Percentiles rank a stretch among this genome's conserved stretches.
These are phyloP conservation scores for Drosophila truncata DNA, from an alignment of 1,140 invertebrate genomes.

Conservation along the genomic window DNA sequence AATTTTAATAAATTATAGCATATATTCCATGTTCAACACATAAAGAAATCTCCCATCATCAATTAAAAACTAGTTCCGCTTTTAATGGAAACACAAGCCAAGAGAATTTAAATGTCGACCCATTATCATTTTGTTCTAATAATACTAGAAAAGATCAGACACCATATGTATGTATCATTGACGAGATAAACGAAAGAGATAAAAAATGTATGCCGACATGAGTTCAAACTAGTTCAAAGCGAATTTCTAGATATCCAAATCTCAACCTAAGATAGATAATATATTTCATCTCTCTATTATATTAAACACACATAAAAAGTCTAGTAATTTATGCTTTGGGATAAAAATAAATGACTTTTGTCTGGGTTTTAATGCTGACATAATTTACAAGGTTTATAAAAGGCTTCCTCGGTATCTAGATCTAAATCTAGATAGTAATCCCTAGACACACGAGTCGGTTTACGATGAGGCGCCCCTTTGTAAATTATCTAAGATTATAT, in stretches of 20 bases:
- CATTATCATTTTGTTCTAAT: not conserved
- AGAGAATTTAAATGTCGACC: not conserved
- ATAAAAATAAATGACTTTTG: not conserved
- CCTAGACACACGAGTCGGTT: constrained; percentile 3
- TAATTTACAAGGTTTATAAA: constrained; percentile 1
- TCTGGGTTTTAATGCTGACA: not conserved
- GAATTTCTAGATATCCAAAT: not conserved
- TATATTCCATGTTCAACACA: not conserved
- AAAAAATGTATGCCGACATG: not conserved
- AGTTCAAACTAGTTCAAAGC: not conserved
- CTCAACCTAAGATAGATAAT: not conserved
- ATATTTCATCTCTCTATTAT: not conserved
- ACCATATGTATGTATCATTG: not conserved
- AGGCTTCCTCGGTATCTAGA: not conserved
- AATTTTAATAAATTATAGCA: not conserved
- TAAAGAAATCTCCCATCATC: not conserved
- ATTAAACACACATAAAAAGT: not conserved
- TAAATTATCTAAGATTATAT: constrained; percentile 18
- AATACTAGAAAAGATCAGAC: not conserved
- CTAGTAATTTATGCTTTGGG: too few relatives aligned
- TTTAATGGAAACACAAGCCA: not conserved
- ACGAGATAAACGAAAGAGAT: not conserved
- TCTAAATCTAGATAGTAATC: constrained; percentile 12
- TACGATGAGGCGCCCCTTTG: constrained; percentile 15
- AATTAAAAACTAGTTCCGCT: constrained; percentile 3